phyloP scores from a whole-genome alignment of 1,140 invertebrate genomes.

The Zaprionus camerounensis region DNA sequence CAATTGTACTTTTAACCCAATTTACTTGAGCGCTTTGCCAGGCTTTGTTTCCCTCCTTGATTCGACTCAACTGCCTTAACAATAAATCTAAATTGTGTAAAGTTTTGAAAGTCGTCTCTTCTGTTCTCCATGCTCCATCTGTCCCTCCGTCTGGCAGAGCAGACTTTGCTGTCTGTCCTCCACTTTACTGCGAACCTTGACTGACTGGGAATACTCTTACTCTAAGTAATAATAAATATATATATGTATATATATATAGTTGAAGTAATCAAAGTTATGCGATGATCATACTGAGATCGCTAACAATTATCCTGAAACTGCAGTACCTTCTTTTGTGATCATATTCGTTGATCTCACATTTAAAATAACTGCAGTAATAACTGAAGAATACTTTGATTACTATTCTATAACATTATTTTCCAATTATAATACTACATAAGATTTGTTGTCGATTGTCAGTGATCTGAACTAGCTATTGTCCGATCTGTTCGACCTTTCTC shows the following conservation, averaged over 20 bases:
- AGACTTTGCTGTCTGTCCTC: not conserved
- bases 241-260: not conserved
- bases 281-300: too few relatives aligned
- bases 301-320: too few relatives aligned
- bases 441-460: not conserved
- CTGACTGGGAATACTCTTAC: slow-evolving; percentile 4
- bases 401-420: not conserved
- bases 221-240: rapidly evolving
- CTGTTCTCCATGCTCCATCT: slow-evolving; percentile 12
- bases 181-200: slow-evolving; percentile 15
- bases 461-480: not conserved
- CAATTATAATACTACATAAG: too few relatives aligned
- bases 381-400: too few relatives aligned
- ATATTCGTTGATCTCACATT: too few relatives aligned
- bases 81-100: slow-evolving; percentile 77
- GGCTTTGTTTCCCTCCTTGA: slow-evolving; percentile 45
- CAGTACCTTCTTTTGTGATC: too few relatives aligned
- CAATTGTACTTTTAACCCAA: slow-evolving; percentile 82
- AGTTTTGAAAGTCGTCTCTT: slow-evolving; percentile 46
- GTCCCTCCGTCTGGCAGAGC: not conserved
- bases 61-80: slow-evolving; percentile 53
- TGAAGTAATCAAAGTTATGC: too few relatives aligned
- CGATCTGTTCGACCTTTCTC: not conserved
- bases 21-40: slow-evolving; percentile 57
- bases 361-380: too few relatives aligned